A percentile compares a stretch with the other conserved stretches of the same genome.
Evolutionary conservation across 2,113 vertebrate species (phyloP).

Genomic region (Pycnonotus jocosus): DNA sequence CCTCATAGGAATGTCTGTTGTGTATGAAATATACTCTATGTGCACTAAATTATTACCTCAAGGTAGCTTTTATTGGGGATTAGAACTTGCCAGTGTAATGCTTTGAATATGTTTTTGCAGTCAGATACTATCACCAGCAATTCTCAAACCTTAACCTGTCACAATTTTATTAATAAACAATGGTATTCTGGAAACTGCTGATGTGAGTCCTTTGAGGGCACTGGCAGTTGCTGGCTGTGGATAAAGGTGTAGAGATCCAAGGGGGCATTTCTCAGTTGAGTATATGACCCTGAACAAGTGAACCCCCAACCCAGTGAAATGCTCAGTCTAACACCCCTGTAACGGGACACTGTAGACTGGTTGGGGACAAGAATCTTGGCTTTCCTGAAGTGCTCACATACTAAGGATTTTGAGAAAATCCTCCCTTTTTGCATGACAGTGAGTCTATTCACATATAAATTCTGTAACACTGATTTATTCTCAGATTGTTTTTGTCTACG

Average conservation of each 20-base stretch:
- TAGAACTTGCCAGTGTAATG: neutral
- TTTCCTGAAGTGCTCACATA: neutral
- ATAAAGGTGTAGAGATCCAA: neutral
- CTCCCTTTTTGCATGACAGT: neutral
- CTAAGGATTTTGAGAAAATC: neutral
- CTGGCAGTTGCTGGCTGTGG: neutral
- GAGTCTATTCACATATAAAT: neutral
- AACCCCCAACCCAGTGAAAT: neutral
- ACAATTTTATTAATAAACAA: neutral
- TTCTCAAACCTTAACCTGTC: neutral
- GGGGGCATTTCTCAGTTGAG: neutral
- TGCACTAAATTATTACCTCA: neutral
- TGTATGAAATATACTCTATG: neutral
- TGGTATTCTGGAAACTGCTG: neutral
- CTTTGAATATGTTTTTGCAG: neutral
- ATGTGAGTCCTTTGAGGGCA: neutral
- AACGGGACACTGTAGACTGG: fast-evolving
- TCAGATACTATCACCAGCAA: neutral
- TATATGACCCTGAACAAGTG: too few relatives aligned
- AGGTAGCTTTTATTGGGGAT: neutral
- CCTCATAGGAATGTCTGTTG: too few relatives aligned
- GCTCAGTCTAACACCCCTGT: too few relatives aligned
- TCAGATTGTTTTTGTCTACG: neutral
- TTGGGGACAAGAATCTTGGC: too few relatives aligned
- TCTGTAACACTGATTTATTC: neutral